Percentiles rank a stretch among this genome's conserved stretches.
These are phyloP conservation scores for Oreohelix idahoensis DNA, from an alignment of 1,140 invertebrate genomes.

Conservation along the genomic window DNA sequence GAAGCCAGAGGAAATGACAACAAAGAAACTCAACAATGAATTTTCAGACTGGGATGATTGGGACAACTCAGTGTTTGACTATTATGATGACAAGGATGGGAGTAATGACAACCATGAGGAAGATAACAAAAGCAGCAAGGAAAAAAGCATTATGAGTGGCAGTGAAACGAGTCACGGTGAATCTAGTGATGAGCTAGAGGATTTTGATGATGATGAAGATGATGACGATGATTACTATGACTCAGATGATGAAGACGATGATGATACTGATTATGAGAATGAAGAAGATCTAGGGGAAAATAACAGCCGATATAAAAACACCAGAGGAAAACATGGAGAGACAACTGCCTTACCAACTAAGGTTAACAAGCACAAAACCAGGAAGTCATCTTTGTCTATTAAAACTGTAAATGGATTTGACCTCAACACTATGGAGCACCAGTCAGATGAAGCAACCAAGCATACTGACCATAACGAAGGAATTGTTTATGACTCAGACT, in stretches of 20 bases:
- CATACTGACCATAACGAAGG: slow-evolving; percentile 41
- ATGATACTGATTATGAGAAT: slow-evolving; percentile 11
- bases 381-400: not conserved
- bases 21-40: not conserved
- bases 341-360: slow-evolving; percentile 39
- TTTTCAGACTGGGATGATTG: slow-evolving; percentile 32
- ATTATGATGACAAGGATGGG: slow-evolving; percentile 21
- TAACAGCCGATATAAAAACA: slow-evolving; percentile 38
- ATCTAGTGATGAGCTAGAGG: not conserved
- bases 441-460: not conserved
- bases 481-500: slow-evolving; percentile 18
- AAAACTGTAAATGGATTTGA: slow-evolving; percentile 15
- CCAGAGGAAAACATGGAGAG: slow-evolving; percentile 39
- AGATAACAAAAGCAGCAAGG: not conserved
- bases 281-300: slow-evolving; percentile 17
- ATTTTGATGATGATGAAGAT: not conserved
- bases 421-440: slow-evolving; percentile 22
- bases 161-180: not conserved
- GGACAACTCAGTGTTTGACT: slow-evolving; percentile 20
- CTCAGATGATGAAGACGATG: slow-evolving; percentile 20
- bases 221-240: slow-evolving; percentile 29
- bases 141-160: not conserved
- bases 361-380: slow-evolving; percentile 12
- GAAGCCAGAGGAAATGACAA: not conserved
- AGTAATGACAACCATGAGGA: not conserved